Conservation (phyloP, 2,113 vertebrate genomes). For the Platycercus adscitus region DNA sequence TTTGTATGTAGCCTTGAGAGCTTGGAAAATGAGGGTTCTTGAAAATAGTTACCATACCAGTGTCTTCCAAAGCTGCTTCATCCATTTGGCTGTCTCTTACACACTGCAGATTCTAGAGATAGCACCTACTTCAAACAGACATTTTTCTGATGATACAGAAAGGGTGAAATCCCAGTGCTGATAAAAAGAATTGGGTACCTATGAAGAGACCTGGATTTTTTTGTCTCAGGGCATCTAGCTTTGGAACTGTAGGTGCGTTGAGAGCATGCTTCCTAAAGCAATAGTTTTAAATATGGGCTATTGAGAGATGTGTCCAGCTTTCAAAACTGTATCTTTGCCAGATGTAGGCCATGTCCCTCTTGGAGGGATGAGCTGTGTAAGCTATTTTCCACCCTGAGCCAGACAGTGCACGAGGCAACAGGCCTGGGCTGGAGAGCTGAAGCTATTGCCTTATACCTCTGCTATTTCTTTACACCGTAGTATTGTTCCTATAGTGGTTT, state of each 20-base stretch:
- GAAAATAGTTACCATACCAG: background rate
- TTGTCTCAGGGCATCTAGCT: background rate
- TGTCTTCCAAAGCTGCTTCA: background rate
- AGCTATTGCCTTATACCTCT: background rate
- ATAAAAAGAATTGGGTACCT: background rate
- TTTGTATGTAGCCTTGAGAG: background rate
- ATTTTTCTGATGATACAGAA: background rate
- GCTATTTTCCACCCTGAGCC: background rate
- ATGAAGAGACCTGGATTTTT: background rate
- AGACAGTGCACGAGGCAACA: rapidly evolving
- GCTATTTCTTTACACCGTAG: background rate
- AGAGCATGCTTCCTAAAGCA: background rate
- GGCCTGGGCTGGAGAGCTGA: background rate
- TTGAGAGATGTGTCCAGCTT: background rate
- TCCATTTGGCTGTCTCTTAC: background rate
- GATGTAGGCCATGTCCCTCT: background rate
- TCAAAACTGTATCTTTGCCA: background rate
- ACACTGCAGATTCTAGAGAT: background rate
- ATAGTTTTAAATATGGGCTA: background rate
- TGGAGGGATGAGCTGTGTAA: rapidly evolving
- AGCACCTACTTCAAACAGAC: background rate
- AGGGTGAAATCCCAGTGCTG: background rate
- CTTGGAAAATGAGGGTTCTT: background rate
- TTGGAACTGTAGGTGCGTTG: background rate
- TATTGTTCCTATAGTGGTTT: background rate